Evolutionary conservation across 2,888 invertebrate species (phyloP).

Genomic region (Xestobium rufovillosum): DNA sequence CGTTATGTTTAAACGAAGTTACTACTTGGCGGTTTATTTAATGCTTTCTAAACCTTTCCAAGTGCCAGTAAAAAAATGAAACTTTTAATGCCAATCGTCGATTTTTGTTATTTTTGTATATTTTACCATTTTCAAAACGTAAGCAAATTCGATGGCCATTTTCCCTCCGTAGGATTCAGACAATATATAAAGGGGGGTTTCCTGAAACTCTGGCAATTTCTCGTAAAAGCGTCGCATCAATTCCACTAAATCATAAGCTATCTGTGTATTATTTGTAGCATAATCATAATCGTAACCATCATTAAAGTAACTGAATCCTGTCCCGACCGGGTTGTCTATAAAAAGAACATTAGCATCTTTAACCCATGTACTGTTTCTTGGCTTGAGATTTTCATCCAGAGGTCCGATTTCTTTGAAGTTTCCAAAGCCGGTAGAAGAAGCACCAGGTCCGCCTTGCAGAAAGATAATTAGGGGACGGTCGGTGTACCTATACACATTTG

Average conservation of each 20-base stretch:
- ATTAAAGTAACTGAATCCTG: slow-evolving; percentile 73
- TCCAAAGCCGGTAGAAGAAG: slow-evolving; percentile 52
- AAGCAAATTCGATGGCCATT: slow-evolving; percentile 81
- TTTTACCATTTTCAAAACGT: slow-evolving; percentile 49
- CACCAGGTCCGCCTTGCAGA: slow-evolving; percentile 84
- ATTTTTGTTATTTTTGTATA: too few species aligned
- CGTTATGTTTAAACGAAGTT: too few species aligned
- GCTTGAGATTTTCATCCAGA: slow-evolving; percentile 39
- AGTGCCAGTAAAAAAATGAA: too few species aligned
- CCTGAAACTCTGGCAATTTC: slow-evolving; percentile 60
- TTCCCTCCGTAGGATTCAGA: slow-evolving; percentile 91
- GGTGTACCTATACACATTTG: slow-evolving; percentile 48
- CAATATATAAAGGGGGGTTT: slow-evolving; percentile 73
- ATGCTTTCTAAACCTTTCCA: too few species aligned
- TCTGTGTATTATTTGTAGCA: slow-evolving; percentile 53
- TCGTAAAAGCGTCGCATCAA: slow-evolving; percentile 64
- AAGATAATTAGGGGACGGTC: slow-evolving; percentile 75
- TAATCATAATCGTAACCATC: slow-evolving; percentile 47
- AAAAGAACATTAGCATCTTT: slow-evolving; percentile 63
- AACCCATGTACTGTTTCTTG: slow-evolving; percentile 52
- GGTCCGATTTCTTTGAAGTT: slow-evolving; percentile 54
- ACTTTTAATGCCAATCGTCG: too few species aligned
- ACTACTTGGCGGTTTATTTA: too few species aligned
- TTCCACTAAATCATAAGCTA: slow-evolving; percentile 68
- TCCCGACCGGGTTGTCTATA: slow-evolving; percentile 85